Evolutionary conservation across 92 coral and sea anemone species (phyloP).

Genomic region (Desmophyllum pertusum): DNA sequence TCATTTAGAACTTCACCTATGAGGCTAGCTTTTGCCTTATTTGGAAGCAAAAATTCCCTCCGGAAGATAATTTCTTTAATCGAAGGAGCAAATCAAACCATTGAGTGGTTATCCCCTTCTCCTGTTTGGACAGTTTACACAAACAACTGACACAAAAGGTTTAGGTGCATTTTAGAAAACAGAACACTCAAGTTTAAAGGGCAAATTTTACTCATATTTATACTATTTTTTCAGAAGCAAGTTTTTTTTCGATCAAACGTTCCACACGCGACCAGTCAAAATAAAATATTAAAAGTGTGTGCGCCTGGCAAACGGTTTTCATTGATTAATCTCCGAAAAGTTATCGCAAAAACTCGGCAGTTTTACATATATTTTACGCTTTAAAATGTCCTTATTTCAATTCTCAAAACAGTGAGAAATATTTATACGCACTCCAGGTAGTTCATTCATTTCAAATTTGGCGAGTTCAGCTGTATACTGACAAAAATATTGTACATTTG

Average conservation of each 20-base stretch:
- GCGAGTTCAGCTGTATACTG: background rate
- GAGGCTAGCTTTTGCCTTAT: conserved; percentile 31
- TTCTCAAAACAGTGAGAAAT: background rate
- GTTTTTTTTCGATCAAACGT: background rate
- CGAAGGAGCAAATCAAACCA: background rate
- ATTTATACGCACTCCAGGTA: background rate
- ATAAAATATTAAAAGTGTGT: background rate
- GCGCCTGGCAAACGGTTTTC: background rate
- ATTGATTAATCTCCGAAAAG: background rate
- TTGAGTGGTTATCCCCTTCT: conserved; percentile 12
- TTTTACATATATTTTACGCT: background rate
- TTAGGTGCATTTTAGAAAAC: conserved; percentile 14
- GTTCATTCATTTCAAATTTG: conserved; percentile 20
- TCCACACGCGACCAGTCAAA: background rate
- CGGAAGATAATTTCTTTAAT: conserved; percentile 38
- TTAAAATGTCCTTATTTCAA: background rate
- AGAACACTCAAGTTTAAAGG: conserved; percentile 21
- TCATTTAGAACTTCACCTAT: conserved; percentile 37
- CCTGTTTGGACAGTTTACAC: conserved; percentile 25
- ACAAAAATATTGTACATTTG: conserved; percentile 24
- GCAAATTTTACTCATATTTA: background rate
- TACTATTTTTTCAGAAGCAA: background rate
- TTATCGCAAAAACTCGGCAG: background rate
- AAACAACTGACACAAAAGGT: conserved; percentile 17
- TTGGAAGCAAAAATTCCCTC: conserved; percentile 24